These are phyloP conservation scores for Eleginops maclovinus DNA, from an alignment of 2,113 vertebrate genomes.

Conservation along the genomic window DNA sequence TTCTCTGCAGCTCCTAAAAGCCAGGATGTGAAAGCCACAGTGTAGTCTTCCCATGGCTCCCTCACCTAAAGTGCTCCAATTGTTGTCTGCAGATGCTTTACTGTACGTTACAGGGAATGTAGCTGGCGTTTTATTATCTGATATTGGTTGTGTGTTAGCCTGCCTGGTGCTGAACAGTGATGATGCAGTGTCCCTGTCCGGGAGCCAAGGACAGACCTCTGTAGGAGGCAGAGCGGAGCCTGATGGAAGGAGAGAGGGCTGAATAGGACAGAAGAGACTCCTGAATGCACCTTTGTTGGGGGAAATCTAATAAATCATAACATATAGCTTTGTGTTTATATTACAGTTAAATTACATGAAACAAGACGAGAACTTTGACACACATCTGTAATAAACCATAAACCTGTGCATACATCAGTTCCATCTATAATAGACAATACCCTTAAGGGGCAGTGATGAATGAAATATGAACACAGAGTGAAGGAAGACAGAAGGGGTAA, in stretches of 20 bases:
- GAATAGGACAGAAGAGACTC: conserved; percentile 26
- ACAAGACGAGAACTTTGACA: conserved; percentile 46
- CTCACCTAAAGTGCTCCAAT: conserved; percentile 5
- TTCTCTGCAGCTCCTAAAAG: neutral
- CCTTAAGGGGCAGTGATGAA: conserved; percentile 15
- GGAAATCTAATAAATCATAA: conserved; percentile 39
- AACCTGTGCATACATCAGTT: conserved; percentile 56
- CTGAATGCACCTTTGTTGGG: conserved; percentile 25
- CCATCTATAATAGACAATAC: conserved; percentile 38
- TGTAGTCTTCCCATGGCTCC: neutral
- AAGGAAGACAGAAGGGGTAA: conserved; percentile 33
- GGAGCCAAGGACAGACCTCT: conserved; percentile 66
- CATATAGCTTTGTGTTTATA: conserved; percentile 12
- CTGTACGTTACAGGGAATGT: conserved; percentile 26
- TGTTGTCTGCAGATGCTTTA: conserved; percentile 38
- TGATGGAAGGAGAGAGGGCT: conserved; percentile 51
- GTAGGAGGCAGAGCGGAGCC: conserved; percentile 44
- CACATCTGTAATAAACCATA: conserved; percentile 18
- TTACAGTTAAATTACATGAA: conserved; percentile 52
- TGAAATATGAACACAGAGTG: conserved; percentile 59
- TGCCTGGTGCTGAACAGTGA: conserved; percentile 52
- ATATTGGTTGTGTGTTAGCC: conserved; percentile 48
- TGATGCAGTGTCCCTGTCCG: conserved; percentile 69
- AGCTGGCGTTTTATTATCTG: conserved; percentile 40
- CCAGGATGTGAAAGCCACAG: neutral